Conservation (phyloP, 2,797 vertebrate genomes). For the Poeciliopsis gracilis region DNA sequence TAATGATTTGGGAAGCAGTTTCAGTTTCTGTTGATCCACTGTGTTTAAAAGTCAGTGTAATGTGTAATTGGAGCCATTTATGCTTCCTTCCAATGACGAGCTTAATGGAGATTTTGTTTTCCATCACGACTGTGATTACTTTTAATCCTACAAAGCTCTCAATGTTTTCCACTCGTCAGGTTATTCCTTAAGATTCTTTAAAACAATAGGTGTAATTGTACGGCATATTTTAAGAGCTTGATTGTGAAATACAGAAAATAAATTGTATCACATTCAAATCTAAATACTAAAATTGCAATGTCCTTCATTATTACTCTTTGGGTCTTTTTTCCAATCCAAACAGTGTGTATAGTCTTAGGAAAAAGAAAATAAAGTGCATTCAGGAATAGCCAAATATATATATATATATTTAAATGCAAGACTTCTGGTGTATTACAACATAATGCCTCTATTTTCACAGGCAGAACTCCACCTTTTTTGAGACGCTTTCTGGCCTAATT, state of each 20-base stretch:
- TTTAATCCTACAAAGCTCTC: background rate
- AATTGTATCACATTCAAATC: background rate
- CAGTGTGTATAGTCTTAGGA: background rate
- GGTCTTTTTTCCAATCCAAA: background rate
- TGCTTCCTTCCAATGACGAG: background rate
- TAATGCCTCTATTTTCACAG: slow-evolving; percentile 15
- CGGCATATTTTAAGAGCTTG: background rate
- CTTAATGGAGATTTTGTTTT: background rate
- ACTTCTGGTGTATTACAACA: background rate
- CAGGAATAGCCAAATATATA: background rate
- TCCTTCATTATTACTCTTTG: background rate
- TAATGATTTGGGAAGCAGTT: background rate
- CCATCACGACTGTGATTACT: background rate
- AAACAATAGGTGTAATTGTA: background rate
- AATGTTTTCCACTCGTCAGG: background rate
- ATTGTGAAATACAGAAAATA: background rate
- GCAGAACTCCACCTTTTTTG: slow-evolving; percentile 11
- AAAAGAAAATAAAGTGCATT: background rate
- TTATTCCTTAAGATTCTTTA: background rate
- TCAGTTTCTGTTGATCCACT: background rate
- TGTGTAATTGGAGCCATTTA: background rate
- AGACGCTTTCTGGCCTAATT: background rate
- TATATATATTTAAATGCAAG: background rate
- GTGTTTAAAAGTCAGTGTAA: background rate
- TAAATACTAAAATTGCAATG: background rate